phyloP scores from a whole-genome alignment of 2,797 vertebrate species.

The Chlorospingus flavigularis region DNA sequence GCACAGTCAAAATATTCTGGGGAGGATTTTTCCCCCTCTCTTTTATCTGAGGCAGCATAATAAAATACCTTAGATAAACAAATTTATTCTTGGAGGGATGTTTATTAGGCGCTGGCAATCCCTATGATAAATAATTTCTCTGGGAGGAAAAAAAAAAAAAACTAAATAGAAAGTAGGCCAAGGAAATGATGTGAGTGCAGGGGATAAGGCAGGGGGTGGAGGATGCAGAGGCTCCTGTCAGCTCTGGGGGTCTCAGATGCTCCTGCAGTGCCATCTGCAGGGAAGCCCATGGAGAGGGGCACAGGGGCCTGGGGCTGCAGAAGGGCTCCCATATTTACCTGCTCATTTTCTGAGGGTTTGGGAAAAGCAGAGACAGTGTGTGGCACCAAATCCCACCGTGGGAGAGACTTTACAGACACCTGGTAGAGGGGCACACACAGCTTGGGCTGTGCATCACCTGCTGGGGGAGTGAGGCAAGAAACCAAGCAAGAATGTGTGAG shows the following conservation, averaged over 20 bases:
- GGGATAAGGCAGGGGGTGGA: not conserved
- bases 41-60: slow-evolving; percentile 65
- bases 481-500: not conserved
- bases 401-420: not conserved
- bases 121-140: slow-evolving; percentile 65
- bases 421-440: not conserved
- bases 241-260: not conserved
- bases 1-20: slow-evolving; percentile 42
- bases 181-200: not conserved
- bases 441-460: fast-evolving
- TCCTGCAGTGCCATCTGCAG: slow-evolving; percentile 31
- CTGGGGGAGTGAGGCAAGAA: not conserved
- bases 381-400: fast-evolving
- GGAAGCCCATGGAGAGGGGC: not conserved
- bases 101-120: slow-evolving; percentile 48
- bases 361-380: not conserved
- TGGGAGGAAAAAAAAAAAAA: not conserved
- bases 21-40: not conserved
- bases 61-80: slow-evolving; percentile 71
- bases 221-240: not conserved
- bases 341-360: not conserved
- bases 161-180: slow-evolving; percentile 39
- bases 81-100: slow-evolving; percentile 68
- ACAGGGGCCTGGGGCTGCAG: not conserved
- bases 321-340: not conserved